These are phyloP conservation scores for Notolepis coatsorum DNA, from an alignment of 2,797 vertebrate genomes.

Conservation along the genomic window DNA sequence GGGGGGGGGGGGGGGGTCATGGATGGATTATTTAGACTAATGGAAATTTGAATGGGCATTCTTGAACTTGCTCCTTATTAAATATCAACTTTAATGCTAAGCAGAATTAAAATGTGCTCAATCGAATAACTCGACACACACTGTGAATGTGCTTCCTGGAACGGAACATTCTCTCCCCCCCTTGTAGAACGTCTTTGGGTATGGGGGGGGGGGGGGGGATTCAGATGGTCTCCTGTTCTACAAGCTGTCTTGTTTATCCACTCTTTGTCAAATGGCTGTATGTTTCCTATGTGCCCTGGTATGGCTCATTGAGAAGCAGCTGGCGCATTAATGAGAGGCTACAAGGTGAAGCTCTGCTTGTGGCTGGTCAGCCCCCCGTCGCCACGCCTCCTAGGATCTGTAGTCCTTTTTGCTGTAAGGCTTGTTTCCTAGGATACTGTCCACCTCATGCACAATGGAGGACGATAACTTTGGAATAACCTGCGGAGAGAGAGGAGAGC, in stretches of 20 bases:
- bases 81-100: neutral
- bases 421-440: constrained; percentile 99
- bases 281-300: constrained; percentile 13
- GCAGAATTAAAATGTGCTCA: neutral
- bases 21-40: neutral
- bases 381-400: constrained; percentile 85
- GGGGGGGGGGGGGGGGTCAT: neutral
- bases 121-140: neutral
- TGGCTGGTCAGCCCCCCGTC: constrained; percentile 16
- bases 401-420: constrained; percentile 99
- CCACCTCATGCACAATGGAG: constrained; percentile 96
- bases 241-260: neutral
- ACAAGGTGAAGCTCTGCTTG: constrained; percentile 55
- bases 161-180: neutral
- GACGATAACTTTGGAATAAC: constrained; percentile 98
- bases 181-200: constrained; percentile 5
- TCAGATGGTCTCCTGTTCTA: neutral
- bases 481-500: constrained; percentile 68
- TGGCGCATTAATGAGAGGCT: constrained; percentile 72
- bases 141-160: neutral
- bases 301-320: constrained; percentile 65
- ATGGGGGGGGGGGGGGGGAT: neutral
- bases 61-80: neutral
- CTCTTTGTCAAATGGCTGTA: constrained; percentile 9
- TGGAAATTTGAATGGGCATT: neutral